These are phyloP conservation scores for Nebria brevicollis DNA, from an alignment of 2,888 invertebrate genomes.

Conservation along the genomic window DNA sequence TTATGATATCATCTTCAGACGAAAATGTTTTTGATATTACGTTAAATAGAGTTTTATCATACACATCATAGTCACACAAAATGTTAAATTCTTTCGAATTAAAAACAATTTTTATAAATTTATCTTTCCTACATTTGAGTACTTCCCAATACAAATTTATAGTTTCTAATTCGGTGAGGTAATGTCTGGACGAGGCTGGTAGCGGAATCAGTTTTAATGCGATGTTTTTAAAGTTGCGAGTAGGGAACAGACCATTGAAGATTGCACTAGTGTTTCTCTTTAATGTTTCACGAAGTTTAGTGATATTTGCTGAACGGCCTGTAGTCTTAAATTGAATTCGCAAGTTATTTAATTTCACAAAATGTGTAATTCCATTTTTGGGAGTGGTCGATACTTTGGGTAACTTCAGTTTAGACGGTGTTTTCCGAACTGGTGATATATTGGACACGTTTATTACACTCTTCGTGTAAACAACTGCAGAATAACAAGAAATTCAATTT, in stretches of 20 bases:
- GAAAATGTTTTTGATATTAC: not conserved
- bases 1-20: not conserved
- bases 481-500: not conserved
- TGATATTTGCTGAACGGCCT: not conserved
- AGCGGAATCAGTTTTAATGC: not conserved
- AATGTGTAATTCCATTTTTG: constrained; percentile 26
- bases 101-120: not conserved
- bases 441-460: not conserved
- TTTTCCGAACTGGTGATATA: constrained; percentile 3
- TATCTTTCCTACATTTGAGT: not conserved
- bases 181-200: not conserved
- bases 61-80: not conserved
- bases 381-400: constrained; percentile 32
- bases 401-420: constrained; percentile 12
- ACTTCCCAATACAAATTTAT: not conserved
- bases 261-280: not conserved
- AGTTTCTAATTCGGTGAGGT: not conserved
- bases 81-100: not conserved
- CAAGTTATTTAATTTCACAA: constrained; percentile 9
- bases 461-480: not conserved
- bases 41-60: not conserved
- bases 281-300: not conserved
- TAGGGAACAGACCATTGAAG: not conserved
- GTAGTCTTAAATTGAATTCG: constrained; percentile 14
- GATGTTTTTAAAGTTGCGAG: constrained; percentile 5